A percentile compares a stretch with the other conserved stretches of the same genome.
Conservation (phyloP, 2,113 vertebrate genomes). For the Mionectes macconnelli region DNA sequence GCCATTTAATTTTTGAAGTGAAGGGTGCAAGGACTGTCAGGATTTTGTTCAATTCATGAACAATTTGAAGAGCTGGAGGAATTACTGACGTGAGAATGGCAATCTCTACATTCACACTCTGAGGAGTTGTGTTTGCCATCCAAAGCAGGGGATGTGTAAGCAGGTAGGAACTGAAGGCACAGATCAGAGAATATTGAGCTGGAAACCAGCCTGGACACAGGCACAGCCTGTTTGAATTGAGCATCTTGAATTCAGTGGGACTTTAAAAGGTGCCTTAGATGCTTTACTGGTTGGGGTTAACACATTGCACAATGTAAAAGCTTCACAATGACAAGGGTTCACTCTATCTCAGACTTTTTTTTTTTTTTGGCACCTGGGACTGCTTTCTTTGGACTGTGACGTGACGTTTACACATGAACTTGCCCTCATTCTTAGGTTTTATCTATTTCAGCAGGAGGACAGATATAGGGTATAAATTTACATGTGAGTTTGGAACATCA, state of each 20-base stretch:
- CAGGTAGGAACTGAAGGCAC: neutral
- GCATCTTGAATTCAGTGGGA: neutral
- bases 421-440: neutral
- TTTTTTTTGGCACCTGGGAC: neutral
- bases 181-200: neutral
- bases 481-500: neutral
- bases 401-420: neutral
- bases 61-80: neutral
- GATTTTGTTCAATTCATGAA: neutral
- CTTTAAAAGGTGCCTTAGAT: neutral
- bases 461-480: neutral
- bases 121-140: neutral
- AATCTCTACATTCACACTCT: neutral
- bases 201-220: neutral
- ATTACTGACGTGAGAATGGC: neutral
- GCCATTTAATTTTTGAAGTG: neutral
- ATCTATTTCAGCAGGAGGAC: neutral
- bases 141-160: accelerated
- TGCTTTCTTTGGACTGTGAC: neutral
- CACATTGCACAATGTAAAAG: neutral
- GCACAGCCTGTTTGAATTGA: neutral
- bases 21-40: neutral
- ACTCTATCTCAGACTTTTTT: neutral
- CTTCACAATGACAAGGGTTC: neutral
- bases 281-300: neutral